Evolutionary conservation across 2,113 vertebrate species (phyloP), one percentile per base, ranked within the genome.

Genomic region (Dunckerocampus dactyliophorus): DNA sequence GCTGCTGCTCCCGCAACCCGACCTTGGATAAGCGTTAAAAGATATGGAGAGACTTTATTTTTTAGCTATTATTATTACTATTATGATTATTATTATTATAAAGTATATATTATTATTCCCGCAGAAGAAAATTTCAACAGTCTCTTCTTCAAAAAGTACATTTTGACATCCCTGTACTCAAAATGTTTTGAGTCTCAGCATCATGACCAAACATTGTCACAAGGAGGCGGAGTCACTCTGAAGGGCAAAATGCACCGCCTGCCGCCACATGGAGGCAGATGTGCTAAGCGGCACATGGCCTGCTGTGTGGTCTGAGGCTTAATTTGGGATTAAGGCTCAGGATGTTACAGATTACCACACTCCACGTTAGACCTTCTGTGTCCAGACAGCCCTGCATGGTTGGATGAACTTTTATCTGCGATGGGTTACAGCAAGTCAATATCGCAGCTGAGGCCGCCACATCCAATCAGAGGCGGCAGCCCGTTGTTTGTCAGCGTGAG

Each of bases 251-350:
- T 54, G 54, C 21, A 47, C 34, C 48, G 50, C 49, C 31, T 61
- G 16, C 45, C 59, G 20, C 51, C 5, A 43, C 66, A 8, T 59
- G 7, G 53, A 31, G 13, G 54, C 71, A 54, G 65, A 74, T 72
- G 60, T 65, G 69, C 72, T 66, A 56, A 74, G 64, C 65, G 53
- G 66, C 78, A 77, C 78, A 76, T 69, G 82, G 76, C 76, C 57
- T 20, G 46, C 11, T 79, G 71, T 81, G 75, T 60, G 69, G 62
- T 57, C 47, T 49, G 60, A 57, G 58, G 81, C 67, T 87, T 85
- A 75, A 83, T 83, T 81, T 77, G 68, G 71, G 85, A 83, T 85
- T 81, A 85, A 74, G 71, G 69, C 71, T 68, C 69, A 63, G 75
- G 74, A 73, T 71, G 75, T 82, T 71, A 74, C 73, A 81, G 82